Conservation (phyloP, 2,888 invertebrate species). For the Drosophila tripunctata region DNA sequence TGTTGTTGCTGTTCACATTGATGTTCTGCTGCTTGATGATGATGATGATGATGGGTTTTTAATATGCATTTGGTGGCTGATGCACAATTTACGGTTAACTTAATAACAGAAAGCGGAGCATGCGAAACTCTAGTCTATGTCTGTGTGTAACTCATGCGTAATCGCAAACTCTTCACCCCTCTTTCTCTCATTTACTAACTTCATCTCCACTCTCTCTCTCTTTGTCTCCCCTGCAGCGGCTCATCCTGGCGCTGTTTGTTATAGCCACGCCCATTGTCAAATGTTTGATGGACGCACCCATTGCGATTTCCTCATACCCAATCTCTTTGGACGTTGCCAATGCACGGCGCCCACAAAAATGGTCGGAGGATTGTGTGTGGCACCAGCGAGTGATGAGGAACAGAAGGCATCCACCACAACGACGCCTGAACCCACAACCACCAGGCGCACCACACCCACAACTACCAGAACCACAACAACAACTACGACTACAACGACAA, state of each 20-base stretch:
- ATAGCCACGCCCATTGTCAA: conserved; percentile 94
- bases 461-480: conserved; percentile 57
- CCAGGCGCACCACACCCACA: conserved; percentile 41
- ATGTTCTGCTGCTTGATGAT: conserved; percentile 60
- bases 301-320: conserved; percentile 95
- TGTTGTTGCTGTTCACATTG: conserved; percentile 33
- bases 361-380: conserved; percentile 87
- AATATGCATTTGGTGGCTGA: conserved; percentile 75
- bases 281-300: conserved; percentile 93
- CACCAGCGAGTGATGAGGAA: conserved; percentile 53
- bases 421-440: conserved; percentile 34
- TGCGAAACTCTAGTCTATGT: conserved; percentile 38
- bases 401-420: conserved; percentile 52
- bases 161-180: not conserved
- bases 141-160: conserved; percentile 37
- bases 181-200: not conserved
- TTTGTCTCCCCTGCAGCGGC: conserved; percentile 87
- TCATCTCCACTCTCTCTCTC: not conserved
- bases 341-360: conserved; percentile 89
- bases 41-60: conserved; percentile 78
- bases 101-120: conserved; percentile 63
- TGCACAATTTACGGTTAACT: conserved; percentile 70
- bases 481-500: conserved; percentile 32
- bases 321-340: conserved; percentile 94
- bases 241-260: conserved; percentile 93